phyloP scores from a whole-genome alignment of 37 sponge, comb jelly and placozoan genomes.

The Aplysina aerophoba region DNA sequence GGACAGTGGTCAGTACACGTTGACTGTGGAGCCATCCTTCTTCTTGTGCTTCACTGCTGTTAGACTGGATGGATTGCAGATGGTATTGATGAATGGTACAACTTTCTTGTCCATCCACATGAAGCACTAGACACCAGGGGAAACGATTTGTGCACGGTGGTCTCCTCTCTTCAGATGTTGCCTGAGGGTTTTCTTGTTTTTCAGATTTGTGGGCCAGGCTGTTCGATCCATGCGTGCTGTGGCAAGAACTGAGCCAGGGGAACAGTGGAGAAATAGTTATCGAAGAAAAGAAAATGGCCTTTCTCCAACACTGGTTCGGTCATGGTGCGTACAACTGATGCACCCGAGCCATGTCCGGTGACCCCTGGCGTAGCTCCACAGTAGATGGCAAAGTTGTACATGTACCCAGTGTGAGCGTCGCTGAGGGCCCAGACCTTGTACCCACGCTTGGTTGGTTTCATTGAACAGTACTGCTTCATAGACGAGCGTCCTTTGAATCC shows the following conservation, averaged over 20 bases:
- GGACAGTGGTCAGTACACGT: neutral
- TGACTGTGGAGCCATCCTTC: constrained; percentile 22
- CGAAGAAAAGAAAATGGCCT: neutral
- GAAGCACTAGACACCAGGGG: no score
- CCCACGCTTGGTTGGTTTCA: constrained; percentile 15
- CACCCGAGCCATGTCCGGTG: neutral
- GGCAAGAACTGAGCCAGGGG: neutral
- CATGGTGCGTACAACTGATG: neutral
- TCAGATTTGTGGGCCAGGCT: neutral
- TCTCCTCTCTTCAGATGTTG: neutral
- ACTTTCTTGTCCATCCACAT: constrained; percentile 14
- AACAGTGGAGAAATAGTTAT: neutral
- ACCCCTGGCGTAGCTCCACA: neutral
- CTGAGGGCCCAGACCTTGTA: neutral
- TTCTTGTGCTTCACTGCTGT: neutral
- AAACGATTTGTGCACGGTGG: neutral
- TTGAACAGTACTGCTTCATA: neutral
- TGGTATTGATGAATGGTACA: constrained; percentile 10
- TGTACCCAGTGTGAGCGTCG: neutral
- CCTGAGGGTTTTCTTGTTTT: neutral
- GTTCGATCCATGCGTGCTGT: neutral
- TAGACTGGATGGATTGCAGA: neutral
- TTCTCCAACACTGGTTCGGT: neutral
- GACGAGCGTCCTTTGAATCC: constrained; percentile 1
- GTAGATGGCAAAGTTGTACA: constrained; percentile 16